Conservation (phyloP, 2,888 invertebrate genomes). For the Cremastinae sp. region DNA sequence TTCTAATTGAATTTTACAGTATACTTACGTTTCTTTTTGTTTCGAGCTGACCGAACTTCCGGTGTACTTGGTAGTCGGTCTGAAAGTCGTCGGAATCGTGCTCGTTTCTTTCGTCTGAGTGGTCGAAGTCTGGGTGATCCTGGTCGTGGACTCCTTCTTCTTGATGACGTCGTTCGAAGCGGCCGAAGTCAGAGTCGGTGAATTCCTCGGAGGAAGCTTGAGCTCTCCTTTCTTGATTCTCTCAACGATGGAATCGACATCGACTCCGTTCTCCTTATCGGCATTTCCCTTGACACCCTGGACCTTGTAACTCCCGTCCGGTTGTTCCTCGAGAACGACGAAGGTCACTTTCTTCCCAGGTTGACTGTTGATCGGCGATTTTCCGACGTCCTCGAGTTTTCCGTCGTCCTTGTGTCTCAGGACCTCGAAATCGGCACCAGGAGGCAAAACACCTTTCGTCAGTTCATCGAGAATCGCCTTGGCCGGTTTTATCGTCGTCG, state of each 20-base stretch:
- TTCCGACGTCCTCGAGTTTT: constrained; percentile 86
- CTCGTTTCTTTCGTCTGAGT: constrained; percentile 17
- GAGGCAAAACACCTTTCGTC: constrained; percentile 89
- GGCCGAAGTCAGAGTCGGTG: constrained; percentile 74
- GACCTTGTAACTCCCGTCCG: constrained; percentile 92
- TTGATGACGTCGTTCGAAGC: constrained; percentile 61
- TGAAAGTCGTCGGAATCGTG: constrained; percentile 65
- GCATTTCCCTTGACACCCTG: constrained; percentile 90
- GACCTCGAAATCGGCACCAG: constrained; percentile 90
- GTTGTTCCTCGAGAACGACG: constrained; percentile 92
- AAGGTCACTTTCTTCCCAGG: constrained; percentile 92
- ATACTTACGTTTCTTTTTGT: constrained; percentile 60
- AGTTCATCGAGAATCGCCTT: constrained; percentile 87
- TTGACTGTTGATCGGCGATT: constrained; percentile 83
- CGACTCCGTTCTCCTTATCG: constrained; percentile 84
- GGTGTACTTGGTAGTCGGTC: constrained; percentile 67
- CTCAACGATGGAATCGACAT: constrained; percentile 90
- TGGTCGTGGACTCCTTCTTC: constrained; percentile 69
- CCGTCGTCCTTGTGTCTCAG: constrained; percentile 89
- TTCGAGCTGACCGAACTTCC: constrained; percentile 57
- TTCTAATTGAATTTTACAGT: too few species aligned
- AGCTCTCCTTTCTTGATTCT: constrained; percentile 91
- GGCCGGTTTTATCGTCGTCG: constrained; percentile 84
- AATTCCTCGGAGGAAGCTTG: constrained; percentile 86
- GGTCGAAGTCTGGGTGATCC: constrained; percentile 60